phyloP scores from a whole-genome alignment of 2,888 invertebrate genomes.

The Parnassius smintheus region DNA sequence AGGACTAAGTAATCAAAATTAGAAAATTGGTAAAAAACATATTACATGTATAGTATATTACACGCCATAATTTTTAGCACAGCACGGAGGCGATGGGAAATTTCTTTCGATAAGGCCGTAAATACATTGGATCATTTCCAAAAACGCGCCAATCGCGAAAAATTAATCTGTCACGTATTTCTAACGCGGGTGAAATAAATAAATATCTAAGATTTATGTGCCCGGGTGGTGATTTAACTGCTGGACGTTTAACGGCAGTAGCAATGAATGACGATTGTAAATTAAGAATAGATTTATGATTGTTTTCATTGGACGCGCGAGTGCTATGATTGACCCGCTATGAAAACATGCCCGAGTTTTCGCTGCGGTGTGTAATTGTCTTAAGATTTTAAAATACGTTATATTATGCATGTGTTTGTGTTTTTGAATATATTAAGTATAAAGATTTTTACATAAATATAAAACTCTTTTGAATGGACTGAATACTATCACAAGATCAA shows the following conservation, averaged over 20 bases:
- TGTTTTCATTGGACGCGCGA: slow-evolving; percentile 48
- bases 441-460: no score
- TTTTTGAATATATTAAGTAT: slow-evolving; percentile 1
- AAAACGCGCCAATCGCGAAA: slow-evolving; percentile 27
- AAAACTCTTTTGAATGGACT: no score
- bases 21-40: background rate
- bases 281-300: slow-evolving; percentile 57
- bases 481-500: no score
- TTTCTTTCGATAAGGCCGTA: slow-evolving; percentile 9
- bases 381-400: slow-evolving; percentile 20
- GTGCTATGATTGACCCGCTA: slow-evolving; percentile 14
- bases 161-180: slow-evolving; percentile 33
- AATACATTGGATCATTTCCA: slow-evolving; percentile 30
- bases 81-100: slow-evolving; percentile 1
- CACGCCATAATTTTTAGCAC: slow-evolving; percentile 7
- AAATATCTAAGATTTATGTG: slow-evolving; percentile 38
- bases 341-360: slow-evolving; percentile 10
- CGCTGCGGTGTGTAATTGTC: slow-evolving; percentile 19
- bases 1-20: slow-evolving; percentile 6
- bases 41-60: background rate
- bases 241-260: slow-evolving; percentile 30
- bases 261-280: slow-evolving; percentile 47
- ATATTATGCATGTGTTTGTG: background rate
- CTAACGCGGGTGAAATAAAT: slow-evolving; percentile 31
- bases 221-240: slow-evolving; percentile 29